phyloP scores from a whole-genome alignment of 2,888 invertebrate species.

The Agrypnus murinus region DNA sequence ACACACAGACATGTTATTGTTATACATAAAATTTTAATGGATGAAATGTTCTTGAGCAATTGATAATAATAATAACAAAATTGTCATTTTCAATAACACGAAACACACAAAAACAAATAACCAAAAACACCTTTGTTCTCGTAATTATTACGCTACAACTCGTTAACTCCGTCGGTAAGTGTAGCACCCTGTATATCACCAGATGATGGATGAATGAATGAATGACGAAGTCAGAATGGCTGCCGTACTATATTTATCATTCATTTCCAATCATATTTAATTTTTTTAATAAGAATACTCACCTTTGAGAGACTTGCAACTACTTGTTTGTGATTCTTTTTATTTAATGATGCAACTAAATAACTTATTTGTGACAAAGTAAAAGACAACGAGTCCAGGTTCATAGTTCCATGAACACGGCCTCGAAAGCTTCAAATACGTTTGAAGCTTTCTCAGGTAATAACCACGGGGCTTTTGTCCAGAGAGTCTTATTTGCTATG shows the following conservation, averaged over 20 bases:
- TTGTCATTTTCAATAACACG: constrained; percentile 28
- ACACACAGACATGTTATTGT: neutral
- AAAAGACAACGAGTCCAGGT: constrained; percentile 99
- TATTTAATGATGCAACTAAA: constrained; percentile 95
- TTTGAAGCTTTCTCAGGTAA: constrained; percentile 94
- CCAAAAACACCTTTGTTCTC: constrained; percentile 68
- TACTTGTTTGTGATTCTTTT: constrained; percentile 95
- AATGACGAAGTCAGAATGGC: constrained; percentile 52
- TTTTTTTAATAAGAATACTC: constrained; percentile 69
- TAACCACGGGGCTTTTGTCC: constrained; percentile 80
- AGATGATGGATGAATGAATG: constrained; percentile 49
- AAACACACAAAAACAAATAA: constrained; percentile 59
- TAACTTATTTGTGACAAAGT: constrained; percentile 99
- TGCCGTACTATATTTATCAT: constrained; percentile 36
- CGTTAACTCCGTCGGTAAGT: constrained; percentile 62
- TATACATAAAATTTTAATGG: constrained; percentile 56
- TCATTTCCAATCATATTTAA: constrained; percentile 11
- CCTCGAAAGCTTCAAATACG: constrained; percentile 96
- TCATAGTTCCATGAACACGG: constrained; percentile 93
- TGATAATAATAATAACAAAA: no score
- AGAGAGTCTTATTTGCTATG: constrained; percentile 69
- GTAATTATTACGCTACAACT: constrained; percentile 35
- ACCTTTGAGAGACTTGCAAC: constrained; percentile 93
- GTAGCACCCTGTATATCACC: constrained; percentile 25
- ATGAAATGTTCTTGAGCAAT: constrained; percentile 32